Evolutionary conservation across 2,888 invertebrate species (phyloP), one percentile per base, ranked within the genome.

Genomic region (Ochropleura plecta): DNA sequence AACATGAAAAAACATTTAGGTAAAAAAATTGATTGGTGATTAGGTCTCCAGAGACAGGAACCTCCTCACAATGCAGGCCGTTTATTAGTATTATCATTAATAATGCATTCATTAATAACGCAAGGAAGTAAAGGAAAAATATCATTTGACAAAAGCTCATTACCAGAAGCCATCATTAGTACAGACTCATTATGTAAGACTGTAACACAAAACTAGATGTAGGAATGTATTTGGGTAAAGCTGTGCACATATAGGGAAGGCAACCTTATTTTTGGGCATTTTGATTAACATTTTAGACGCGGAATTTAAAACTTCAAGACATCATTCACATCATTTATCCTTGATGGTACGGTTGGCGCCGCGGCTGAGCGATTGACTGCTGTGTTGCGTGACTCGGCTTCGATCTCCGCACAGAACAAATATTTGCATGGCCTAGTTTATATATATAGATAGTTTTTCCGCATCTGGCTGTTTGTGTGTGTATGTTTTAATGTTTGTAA

Each of bases 181-280:
- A 62, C 79, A 76, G 71, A 69, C 77, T 87, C 74, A 74, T 83
- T 74, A 81, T 62, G 71, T 69, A 70, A 72, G 44, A 66, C 63
- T 73, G 57, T 51, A 68, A 18, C 55, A 63, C 57, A 70, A 57
- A 76, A 76, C 78, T 69, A 73, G 55, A 73, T 62, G 76, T 73
- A 84, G 72, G 68, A 86, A 76, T 62, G 60, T 74, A 84, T 84
- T 84, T 42, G 60, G 20, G 14, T 84, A 73, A 86, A 53, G 86
- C 8, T 14, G 62, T 40, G 66, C 10, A 44, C 68, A 86, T 30
- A 42, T 46, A 60, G 57, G 2, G 5, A 9, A 16, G 2, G 0
- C 18, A 40, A 46, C 40, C n/a, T 48, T 5, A 53, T 7, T 48
- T 70, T 68, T 40, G 10, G 3, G 6, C 9, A n/a, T 10, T 69